phyloP scores from a whole-genome alignment of 2,113 vertebrate species.

The Patagioenas fasciata region DNA sequence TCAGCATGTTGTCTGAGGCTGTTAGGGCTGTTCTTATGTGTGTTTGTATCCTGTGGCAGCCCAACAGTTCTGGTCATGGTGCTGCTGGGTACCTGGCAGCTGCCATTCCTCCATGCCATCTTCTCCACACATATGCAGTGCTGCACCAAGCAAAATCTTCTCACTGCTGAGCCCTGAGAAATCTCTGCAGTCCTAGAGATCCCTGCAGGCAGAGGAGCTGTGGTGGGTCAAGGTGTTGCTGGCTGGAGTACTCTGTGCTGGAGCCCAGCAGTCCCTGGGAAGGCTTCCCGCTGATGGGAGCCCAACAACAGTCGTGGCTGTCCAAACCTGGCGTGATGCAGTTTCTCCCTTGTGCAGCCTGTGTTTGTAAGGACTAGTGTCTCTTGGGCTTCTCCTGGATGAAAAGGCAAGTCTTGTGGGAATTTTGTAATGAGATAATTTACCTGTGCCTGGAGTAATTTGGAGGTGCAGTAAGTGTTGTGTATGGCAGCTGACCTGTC shows the following conservation, averaged over 20 bases:
- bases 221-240: not conserved
- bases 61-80: not conserved
- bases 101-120: accelerated
- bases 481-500: not conserved
- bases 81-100: not conserved
- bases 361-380: not conserved
- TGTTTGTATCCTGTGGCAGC: not conserved
- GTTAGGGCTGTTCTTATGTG: not conserved
- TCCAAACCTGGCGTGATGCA: not conserved
- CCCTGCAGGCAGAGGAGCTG: not conserved
- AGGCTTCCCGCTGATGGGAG: not conserved
- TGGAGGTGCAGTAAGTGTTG: not conserved
- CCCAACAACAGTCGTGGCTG: not conserved
- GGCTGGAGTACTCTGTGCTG: not conserved
- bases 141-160: not conserved
- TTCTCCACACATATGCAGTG: accelerated
- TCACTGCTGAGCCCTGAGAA: not conserved
- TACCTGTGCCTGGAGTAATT: not conserved
- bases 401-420: not conserved
- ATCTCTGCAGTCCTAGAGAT: not conserved
- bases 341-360: not conserved
- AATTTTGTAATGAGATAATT: not conserved
- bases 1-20: not conserved
- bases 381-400: not conserved
- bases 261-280: not conserved